These are phyloP conservation scores for Paraplagusia blochii DNA, from an alignment of 2,113 vertebrate species.

Conservation along the genomic window DNA sequence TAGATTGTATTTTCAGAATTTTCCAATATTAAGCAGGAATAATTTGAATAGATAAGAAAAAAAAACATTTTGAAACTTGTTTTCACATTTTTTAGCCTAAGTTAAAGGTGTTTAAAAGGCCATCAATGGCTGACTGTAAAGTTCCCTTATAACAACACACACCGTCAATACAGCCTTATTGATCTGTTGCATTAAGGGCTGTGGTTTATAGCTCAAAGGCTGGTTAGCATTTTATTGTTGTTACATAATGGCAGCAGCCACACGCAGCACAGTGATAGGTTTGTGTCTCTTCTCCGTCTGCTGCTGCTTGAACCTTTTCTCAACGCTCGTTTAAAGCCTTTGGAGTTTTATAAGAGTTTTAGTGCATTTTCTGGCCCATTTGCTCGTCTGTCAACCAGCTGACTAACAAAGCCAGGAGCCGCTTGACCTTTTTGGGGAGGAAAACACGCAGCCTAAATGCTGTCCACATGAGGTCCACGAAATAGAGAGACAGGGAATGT, in stretches of 20 bases:
- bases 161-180: conserved; percentile 5
- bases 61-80: no score
- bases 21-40: no score
- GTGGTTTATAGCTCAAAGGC: conserved; percentile 21
- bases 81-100: no score
- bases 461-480: conserved; percentile 28
- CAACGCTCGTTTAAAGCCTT: conserved; percentile 8
- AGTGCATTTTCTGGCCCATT: background rate
- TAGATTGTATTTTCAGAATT: no score
- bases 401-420: background rate
- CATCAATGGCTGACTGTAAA: background rate
- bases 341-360: background rate
- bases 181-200: background rate
- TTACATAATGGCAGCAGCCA: conserved; percentile 9
- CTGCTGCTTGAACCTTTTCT: background rate
- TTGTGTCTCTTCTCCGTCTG: background rate
- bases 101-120: background rate
- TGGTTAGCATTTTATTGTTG: background rate
- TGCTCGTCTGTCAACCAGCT: conserved; percentile 1
- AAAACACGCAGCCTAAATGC: no score
- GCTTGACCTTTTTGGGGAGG: conserved; percentile 16
- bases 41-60: no score
- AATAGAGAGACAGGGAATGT: conserved; percentile 16
- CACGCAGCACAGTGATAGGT: background rate
- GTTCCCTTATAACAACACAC: background rate